phyloP scores from a whole-genome alignment of 2,113 vertebrate genomes.

The Melanerpes formicivorus region DNA sequence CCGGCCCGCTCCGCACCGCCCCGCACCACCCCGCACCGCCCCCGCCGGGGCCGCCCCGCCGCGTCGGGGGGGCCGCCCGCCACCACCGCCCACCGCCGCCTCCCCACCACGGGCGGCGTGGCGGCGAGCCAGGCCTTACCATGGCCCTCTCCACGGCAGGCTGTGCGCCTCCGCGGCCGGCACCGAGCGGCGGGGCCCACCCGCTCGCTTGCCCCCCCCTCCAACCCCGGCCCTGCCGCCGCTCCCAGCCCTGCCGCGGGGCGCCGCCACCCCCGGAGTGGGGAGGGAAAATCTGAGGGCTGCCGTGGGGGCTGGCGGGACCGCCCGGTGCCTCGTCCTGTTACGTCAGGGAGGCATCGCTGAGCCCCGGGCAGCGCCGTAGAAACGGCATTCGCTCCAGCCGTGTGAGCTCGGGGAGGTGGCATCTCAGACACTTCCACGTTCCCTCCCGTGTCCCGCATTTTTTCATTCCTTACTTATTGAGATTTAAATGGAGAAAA shows the following conservation, averaged over 20 bases:
- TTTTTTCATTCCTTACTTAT: background rate
- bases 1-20: background rate
- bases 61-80: background rate
- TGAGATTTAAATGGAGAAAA: background rate
- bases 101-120: background rate
- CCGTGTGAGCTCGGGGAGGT: background rate
- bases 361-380: background rate
- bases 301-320: background rate
- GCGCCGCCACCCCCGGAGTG: background rate
- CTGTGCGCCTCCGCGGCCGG: background rate
- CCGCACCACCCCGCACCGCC: background rate
- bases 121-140: background rate
- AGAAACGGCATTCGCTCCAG: background rate
- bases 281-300: background rate
- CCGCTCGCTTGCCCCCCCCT: background rate
- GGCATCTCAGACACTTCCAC: background rate
- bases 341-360: background rate
- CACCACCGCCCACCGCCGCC: too few relatives aligned
- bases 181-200: background rate
- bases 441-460: background rate
- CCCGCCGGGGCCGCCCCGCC: too few relatives aligned
- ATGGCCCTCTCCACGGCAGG: background rate
- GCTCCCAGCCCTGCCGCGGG: background rate
- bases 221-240: too few relatives aligned
- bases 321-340: background rate